Evolutionary conservation across 2,113 vertebrate genomes (phyloP).

Genomic region (Eretmodus cyanostictus): DNA sequence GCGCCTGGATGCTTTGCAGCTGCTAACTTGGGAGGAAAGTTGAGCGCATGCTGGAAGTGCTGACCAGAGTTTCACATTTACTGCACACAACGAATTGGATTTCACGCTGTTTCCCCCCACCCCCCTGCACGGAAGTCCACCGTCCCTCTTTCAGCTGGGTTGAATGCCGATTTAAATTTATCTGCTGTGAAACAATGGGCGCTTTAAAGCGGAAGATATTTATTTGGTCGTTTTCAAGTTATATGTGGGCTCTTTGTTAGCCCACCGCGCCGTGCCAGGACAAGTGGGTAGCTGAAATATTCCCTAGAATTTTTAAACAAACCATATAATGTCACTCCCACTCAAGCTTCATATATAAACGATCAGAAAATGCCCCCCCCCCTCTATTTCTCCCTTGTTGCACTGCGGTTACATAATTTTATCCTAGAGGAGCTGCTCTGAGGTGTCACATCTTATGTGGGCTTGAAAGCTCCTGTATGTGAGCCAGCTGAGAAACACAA

Average conservation of each 20-base stretch:
- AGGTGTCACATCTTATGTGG: conserved; percentile 41
- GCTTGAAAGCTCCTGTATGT: conserved; percentile 34
- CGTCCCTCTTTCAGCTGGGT: neutral
- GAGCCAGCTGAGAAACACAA: conserved; percentile 7
- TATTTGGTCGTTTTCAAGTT: conserved; percentile 17
- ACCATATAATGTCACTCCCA: neutral
- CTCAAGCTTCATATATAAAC: neutral
- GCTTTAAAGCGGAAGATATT: conserved; percentile 14
- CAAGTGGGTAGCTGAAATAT: neutral
- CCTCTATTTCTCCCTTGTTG: neutral
- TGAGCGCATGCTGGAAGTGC: conserved; percentile 33
- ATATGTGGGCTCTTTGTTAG: neutral
- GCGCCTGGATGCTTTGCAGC: conserved; percentile 18
- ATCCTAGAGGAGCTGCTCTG: conserved; percentile 9
- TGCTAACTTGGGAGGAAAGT: conserved; percentile 57
- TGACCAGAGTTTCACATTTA: conserved; percentile 36
- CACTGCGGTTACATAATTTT: conserved; percentile 28
- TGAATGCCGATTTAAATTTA: conserved; percentile 35
- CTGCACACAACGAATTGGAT: conserved; percentile 47
- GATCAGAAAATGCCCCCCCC: neutral
- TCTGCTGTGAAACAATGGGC: conserved; percentile 23
- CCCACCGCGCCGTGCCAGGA: neutral
- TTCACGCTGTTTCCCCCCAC: conserved; percentile 28
- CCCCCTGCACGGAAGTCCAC: conserved; percentile 33
- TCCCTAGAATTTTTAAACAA: neutral